Evolutionary conservation across 2,888 invertebrate genomes (phyloP), one percentile per base, ranked within the genome.

Genomic region (Drosophila tripunctata): DNA sequence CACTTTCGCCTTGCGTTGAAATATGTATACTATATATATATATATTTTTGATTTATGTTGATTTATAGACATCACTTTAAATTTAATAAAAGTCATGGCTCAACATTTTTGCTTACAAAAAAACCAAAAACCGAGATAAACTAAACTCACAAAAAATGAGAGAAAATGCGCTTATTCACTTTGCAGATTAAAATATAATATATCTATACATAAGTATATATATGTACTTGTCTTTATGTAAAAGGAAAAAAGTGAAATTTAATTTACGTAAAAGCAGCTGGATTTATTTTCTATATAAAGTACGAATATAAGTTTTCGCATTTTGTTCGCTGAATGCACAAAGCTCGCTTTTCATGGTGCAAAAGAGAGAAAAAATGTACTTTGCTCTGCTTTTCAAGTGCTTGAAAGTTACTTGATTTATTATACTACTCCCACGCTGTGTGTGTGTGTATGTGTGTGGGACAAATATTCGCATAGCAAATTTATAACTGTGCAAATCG

Each of bases 1-100:
- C 50, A 67, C 65, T 67, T 65, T 58, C 54, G 48, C 62, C 57
- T 38, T 66, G 64, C 68, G 64, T 62, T 71, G 74, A 73, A 64
- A 71, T 62, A 64, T 67, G 60, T n/a, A n/a, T n/a, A n/a, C n/a
- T n/a, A n/a, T n/a, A n/a, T n/a, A n/a, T n/a, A n/a, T n/a, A n/a
- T n/a, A n/a, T n/a, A n/a, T n/a, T 64, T 79, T 81, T 85, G 88
- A 88, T 88, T 88, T 87, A 75, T 74, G 74, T 75, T 88, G 88
- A 88, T 88, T 88, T 88, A 88, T 87, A 74, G 76, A 83, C 79
- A 67, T 82, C 85, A 77, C 64, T 85, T 83, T 79, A 79, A 81
- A 84, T 85, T 84, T 83, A 85, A 85, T 84, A 85, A 85, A 78
- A 83, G 77, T 83, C 78, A 79, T 77, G 79, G 55, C 58, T 64